phyloP scores from a whole-genome alignment of 2,113 vertebrate genomes.

The Pterocles orientalis region DNA sequence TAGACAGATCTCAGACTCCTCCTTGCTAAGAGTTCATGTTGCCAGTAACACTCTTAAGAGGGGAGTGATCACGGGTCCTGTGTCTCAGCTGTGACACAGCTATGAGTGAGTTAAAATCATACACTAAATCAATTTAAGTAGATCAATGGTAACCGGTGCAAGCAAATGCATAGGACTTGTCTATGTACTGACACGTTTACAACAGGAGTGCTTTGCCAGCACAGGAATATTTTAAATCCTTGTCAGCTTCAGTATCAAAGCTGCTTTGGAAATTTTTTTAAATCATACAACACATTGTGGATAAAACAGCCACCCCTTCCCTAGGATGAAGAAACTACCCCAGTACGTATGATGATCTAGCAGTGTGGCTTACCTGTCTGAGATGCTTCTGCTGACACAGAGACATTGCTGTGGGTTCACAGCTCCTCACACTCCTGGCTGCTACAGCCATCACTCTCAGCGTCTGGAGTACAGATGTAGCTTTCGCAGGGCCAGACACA shows the following conservation, averaged over 20 bases:
- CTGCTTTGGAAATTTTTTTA: background rate
- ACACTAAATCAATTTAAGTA: background rate
- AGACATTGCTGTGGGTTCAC: background rate
- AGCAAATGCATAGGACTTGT: background rate
- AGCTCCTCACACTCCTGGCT: background rate
- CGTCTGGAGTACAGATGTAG: background rate
- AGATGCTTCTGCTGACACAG: background rate
- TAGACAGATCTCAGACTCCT: background rate
- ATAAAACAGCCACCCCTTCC: background rate
- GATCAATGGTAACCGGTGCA: background rate
- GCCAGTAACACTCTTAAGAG: background rate
- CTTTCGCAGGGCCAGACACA: background rate
- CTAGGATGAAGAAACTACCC: background rate
- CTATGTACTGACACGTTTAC: background rate
- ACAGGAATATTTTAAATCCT: background rate
- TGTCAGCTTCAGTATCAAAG: background rate
- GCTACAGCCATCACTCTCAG: background rate
- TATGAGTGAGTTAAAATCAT: background rate
- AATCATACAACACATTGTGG: background rate
- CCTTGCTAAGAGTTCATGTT: background rate
- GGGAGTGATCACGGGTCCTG: background rate
- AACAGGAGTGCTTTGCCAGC: background rate
- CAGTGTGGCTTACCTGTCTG: rapidly evolving
- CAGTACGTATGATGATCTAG: rapidly evolving
- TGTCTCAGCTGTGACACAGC: background rate